A percentile compares a stretch with the other conserved stretches of the same genome.
phyloP scores from a whole-genome alignment of 2,888 invertebrate genomes.

The Zele albiditarsus region DNA sequence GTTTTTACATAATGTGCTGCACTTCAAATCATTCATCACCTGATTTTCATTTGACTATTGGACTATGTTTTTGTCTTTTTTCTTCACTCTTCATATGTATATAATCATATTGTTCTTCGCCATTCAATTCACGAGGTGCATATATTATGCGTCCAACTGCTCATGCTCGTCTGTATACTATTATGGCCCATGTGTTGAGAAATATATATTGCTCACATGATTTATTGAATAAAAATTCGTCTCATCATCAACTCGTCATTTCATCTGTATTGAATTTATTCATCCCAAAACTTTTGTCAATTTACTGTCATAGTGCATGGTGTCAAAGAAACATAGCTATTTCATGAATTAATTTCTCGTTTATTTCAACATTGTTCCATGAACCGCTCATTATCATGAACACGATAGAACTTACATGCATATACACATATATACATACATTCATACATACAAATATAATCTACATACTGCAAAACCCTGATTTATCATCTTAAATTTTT shows the following conservation, averaged over 20 bases:
- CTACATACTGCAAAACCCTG: no score
- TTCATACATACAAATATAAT: no score
- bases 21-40: not conserved
- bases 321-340: not conserved
- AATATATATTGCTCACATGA: not conserved
- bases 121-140: not conserved
- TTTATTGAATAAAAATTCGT: not conserved
- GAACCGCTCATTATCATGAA: no score
- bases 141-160: not conserved
- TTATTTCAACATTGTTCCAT: no score
- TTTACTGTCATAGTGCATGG: not conserved
- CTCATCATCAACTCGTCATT: no score
- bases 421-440: no score
- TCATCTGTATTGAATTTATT: not conserved
- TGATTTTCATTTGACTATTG: not conserved
- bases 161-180: no score
- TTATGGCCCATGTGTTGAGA: not conserved
- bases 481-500: no score
- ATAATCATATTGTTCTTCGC: not conserved
- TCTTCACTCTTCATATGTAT: conserved; percentile 6
- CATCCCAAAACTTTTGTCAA: not conserved
- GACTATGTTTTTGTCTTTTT: not conserved
- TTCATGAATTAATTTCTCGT: no score
- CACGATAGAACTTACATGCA: no score
- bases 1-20: conserved; percentile 25